phyloP scores from a whole-genome alignment of 2,888 invertebrate species.

The Melinopterus prodromus region DNA sequence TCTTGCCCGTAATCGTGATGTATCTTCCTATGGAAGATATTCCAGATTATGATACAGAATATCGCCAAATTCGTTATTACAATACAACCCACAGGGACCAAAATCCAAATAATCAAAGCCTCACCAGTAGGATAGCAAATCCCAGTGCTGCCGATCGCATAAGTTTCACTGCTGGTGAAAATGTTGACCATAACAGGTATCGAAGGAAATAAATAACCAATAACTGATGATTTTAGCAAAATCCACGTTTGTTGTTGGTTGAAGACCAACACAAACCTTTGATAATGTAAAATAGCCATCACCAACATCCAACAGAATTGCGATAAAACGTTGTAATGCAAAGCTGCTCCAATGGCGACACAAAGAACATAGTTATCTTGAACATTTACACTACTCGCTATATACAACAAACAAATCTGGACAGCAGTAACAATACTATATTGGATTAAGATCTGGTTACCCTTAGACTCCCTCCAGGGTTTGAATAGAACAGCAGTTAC shows the following conservation, averaged over 20 bases:
- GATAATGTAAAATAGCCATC: constrained; percentile 73
- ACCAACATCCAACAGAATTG: constrained; percentile 80
- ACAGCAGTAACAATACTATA: constrained; percentile 52
- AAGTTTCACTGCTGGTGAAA: constrained; percentile 62
- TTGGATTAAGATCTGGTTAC: constrained; percentile 55
- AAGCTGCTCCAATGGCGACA: constrained; percentile 65
- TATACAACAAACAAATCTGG: constrained; percentile 55
- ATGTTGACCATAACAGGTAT: constrained; percentile 63
- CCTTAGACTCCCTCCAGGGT: constrained; percentile 65
- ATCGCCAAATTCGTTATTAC: constrained; percentile 66
- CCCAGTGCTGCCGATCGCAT: constrained; percentile 56
- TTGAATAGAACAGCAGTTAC: constrained; percentile 66
- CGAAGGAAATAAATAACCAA: constrained; percentile 70
- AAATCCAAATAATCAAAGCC: constrained; percentile 65
- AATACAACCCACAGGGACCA: constrained; percentile 65
- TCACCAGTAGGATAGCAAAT: constrained; percentile 67
- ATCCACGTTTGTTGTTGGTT: constrained; percentile 35
- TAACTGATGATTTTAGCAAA: constrained; percentile 68
- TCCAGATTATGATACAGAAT: constrained; percentile 66
- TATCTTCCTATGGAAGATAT: constrained; percentile 59
- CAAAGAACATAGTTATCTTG: constrained; percentile 61
- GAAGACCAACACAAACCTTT: constrained; percentile 64
- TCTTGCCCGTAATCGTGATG: constrained; percentile 46
- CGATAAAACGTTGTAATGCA: constrained; percentile 74
- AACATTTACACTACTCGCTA: constrained; percentile 54